A percentile compares a stretch with the other conserved stretches of the same genome.
These are phyloP conservation scores for Rhabdornis inornatus DNA, from an alignment of 2,113 vertebrate genomes.

Conservation along the genomic window DNA sequence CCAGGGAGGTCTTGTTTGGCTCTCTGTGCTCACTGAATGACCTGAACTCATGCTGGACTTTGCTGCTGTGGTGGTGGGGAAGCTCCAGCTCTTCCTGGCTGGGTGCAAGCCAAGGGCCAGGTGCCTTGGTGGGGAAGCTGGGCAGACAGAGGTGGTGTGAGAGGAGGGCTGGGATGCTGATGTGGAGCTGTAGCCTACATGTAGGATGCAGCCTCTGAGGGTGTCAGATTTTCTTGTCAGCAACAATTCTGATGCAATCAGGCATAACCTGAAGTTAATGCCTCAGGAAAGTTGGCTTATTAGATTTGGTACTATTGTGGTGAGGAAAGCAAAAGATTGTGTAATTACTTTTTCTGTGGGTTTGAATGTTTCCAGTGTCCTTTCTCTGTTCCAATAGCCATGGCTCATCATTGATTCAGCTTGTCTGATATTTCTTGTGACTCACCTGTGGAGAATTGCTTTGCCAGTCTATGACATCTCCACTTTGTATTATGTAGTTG, in stretches of 20 bases:
- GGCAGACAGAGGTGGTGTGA: accelerated
- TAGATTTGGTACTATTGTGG: background rate
- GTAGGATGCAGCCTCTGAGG: background rate
- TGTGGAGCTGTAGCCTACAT: accelerated
- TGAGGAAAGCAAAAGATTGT: background rate
- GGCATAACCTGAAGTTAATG: background rate
- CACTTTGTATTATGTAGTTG: accelerated
- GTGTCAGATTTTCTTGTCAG: accelerated
- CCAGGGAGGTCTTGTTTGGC: accelerated
- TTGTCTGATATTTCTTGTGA: background rate
- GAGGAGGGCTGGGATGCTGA: accelerated
- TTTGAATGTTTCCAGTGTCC: background rate
- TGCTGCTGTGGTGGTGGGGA: background rate
- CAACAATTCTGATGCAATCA: accelerated
- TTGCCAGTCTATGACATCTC: background rate
- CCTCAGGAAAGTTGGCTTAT: background rate
- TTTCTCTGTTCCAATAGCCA: background rate
- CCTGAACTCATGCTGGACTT: accelerated
- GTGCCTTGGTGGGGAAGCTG: accelerated
- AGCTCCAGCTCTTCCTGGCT: background rate
- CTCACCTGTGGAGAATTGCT: background rate
- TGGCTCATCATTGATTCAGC: background rate
- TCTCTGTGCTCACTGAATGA: accelerated
- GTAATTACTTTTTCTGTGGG: background rate
- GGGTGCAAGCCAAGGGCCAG: accelerated